A percentile compares a stretch with the other conserved stretches of the same genome.
Conservation (phyloP, 2,888 invertebrate genomes). For the Drosophila anomalata region DNA sequence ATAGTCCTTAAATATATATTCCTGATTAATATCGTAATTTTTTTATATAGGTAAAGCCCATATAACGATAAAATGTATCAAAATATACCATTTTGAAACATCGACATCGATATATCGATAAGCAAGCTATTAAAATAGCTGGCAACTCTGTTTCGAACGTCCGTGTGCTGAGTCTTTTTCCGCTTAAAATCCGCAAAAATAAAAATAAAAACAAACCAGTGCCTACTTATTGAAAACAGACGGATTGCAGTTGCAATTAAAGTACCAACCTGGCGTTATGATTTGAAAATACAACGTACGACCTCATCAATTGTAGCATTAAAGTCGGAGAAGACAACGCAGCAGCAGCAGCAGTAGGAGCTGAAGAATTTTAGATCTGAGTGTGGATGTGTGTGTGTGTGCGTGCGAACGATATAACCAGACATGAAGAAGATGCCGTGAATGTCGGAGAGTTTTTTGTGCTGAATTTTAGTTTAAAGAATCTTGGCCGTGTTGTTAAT, state of each 20-base stretch:
- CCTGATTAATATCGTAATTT: no score
- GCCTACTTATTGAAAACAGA: slow-evolving; percentile 59
- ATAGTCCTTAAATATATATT: no score
- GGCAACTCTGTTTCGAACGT: slow-evolving; percentile 2
- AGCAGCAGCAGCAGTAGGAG: slow-evolving; percentile 53
- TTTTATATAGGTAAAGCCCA: no score
- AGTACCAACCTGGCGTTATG: slow-evolving; percentile 55
- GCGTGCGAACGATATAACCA: slow-evolving; percentile 72
- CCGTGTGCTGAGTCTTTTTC: slow-evolving; percentile 51
- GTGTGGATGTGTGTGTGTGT: slow-evolving; percentile 48
- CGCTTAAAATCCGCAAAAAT: slow-evolving; percentile 54
- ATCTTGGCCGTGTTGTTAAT: slow-evolving; percentile 71
- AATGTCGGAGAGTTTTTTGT: slow-evolving; percentile 42
- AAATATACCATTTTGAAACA: no score
- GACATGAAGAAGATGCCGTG: slow-evolving; percentile 64
- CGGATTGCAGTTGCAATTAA: slow-evolving; percentile 28
- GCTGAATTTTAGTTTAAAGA: slow-evolving; percentile 69
- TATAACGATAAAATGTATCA: no score
- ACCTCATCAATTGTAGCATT: slow-evolving; percentile 14
- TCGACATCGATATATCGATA: no score
- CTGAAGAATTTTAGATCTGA: slow-evolving; percentile 74
- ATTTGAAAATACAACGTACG: slow-evolving; percentile 62
- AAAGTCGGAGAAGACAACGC: slow-evolving; percentile 62
- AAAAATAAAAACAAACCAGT: slow-evolving; percentile 45
- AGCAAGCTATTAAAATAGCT: background rate